phyloP scores from a whole-genome alignment of 1,140 invertebrate genomes.

The Drosophila fuyamai region DNA sequence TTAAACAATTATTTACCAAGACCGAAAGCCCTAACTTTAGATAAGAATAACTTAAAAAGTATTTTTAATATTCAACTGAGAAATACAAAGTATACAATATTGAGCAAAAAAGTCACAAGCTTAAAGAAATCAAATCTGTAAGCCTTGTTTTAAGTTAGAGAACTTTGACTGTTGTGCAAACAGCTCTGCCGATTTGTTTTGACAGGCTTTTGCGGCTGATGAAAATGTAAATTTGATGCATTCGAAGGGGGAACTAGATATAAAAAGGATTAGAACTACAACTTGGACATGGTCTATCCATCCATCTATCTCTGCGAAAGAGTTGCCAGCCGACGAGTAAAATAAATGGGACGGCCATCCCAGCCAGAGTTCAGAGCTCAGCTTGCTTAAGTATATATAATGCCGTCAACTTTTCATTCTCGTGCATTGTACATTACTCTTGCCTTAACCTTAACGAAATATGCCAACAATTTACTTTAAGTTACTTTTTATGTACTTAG shows the following conservation, averaged over 20 bases:
- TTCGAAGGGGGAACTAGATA: constrained; percentile 29
- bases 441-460: constrained; percentile 73
- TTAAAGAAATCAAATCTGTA: not conserved
- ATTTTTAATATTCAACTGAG: too few species aligned
- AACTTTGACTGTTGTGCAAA: not conserved
- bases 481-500: constrained; percentile 81
- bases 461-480: constrained; percentile 82
- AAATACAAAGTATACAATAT: not conserved
- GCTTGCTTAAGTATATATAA: constrained; percentile 19
- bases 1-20: too few species aligned
- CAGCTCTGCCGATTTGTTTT: constrained; percentile 49
- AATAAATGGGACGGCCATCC: constrained; percentile 40
- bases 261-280: constrained; percentile 29
- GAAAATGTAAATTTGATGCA: constrained; percentile 78
- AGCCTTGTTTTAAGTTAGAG: not conserved
- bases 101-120: not conserved
- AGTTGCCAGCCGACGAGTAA: constrained; percentile 24
- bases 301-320: constrained; percentile 4
- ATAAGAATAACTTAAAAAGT: too few species aligned
- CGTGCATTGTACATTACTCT: constrained; percentile 63
- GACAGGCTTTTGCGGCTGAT: constrained; percentile 54
- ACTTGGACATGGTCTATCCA: constrained; percentile 11
- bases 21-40: too few species aligned
- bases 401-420: constrained; percentile 53
- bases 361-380: constrained; percentile 31